Evolutionary conservation across 2,888 invertebrate genomes (phyloP), one percentile per base, ranked within the genome.

Genomic region (Ennomos quercinarius): DNA sequence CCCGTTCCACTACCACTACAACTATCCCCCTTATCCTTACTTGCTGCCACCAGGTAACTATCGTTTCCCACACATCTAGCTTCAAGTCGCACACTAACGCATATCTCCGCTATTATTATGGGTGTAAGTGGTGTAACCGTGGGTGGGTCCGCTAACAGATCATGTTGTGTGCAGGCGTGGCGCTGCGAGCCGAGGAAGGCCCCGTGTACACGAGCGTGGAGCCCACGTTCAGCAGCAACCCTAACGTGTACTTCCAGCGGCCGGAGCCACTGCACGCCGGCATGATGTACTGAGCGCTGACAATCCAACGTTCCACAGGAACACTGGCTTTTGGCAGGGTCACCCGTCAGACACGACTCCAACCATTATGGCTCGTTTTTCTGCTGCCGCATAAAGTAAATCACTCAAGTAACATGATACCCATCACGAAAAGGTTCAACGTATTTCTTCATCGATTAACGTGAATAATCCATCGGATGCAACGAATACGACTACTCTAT

Each of bases 221-320:
- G 88, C 96, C 96, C 74, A 97, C 96, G 73, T 93, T 97, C 86
- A 97, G 97, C 88, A 96, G 96, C 87, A 97, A 97, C 93, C 97
- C 97, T 71, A 97, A 97, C 93, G 97, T 97, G 69, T 97, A 96
- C 89, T 97, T 97, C 90, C 97, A 97, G 89, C 95, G 97, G 78
- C 94, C 95, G 74, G 93, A 93, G 75, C 96, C 95, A 66, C 95
- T 97, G 76, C 97, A 97, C 93, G 97, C 97, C 71, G 97, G 97
- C 87, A 97, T 97, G 96, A 97, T 97, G 95, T 97, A 97, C 91
- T 97, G 93, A 95, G 84, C 85, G 76, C 91, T 91, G 89, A 78
- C 91, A 90, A 90, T 80, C 89, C 91, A 86, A 77, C 85, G 91
- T 91, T 91, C 92, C 81, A 51, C 65, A 71, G 74, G 91, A 92